These are phyloP conservation scores for Avahi laniger DNA, from an alignment of 2,797 vertebrate species.

Conservation along the genomic window DNA sequence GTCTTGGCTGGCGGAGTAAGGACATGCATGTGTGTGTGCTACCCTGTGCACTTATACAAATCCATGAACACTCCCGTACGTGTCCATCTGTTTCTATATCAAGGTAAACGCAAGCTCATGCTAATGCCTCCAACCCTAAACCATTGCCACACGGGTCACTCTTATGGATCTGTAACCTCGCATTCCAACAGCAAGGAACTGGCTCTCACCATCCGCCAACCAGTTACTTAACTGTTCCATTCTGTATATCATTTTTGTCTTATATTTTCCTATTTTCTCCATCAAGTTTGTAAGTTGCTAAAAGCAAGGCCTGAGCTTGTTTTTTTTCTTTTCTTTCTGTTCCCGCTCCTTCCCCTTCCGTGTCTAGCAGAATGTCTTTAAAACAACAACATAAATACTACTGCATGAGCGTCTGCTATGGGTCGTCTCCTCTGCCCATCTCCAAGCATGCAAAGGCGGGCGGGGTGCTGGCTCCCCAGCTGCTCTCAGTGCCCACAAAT, in stretches of 20 bases:
- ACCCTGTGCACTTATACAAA: not conserved
- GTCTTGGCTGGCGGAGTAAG: not conserved
- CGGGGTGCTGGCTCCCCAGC: not conserved
- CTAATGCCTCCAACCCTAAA: not conserved
- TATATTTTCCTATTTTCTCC: not conserved
- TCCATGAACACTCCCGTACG: fast-evolving
- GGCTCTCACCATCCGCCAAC: not conserved
- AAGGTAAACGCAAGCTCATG: not conserved
- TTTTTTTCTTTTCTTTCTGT: not conserved
- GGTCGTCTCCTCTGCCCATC: not conserved
- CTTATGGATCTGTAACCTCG: not conserved
- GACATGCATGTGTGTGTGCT: not conserved
- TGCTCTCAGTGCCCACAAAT: not conserved
- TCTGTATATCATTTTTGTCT: not conserved
- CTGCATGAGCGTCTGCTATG: not conserved
- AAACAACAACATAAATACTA: not conserved
- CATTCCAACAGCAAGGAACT: not conserved
- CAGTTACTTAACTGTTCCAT: not conserved
- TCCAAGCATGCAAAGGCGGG: not conserved
- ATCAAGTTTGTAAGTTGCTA: not conserved
- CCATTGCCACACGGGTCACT: fast-evolving
- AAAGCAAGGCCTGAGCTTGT: not conserved
- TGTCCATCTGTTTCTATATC: not conserved
- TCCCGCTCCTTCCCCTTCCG: too few relatives aligned
- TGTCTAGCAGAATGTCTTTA: not conserved